Percentiles rank a stretch among this genome's conserved stretches.
phyloP scores from a whole-genome alignment of 2,113 vertebrate species.

The Parus major region DNA sequence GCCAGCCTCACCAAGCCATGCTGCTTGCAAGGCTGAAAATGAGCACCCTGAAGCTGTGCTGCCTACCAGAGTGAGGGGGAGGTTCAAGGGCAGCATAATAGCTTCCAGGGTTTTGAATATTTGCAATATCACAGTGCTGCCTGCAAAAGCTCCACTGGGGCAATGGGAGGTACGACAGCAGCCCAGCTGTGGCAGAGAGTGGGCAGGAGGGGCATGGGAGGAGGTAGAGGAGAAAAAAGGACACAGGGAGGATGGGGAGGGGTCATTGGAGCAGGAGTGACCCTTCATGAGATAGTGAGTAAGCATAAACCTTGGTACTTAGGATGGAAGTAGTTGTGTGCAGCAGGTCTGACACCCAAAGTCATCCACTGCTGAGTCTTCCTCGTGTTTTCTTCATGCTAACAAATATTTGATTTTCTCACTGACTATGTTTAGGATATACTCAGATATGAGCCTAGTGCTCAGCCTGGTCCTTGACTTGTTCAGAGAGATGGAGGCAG shows the following conservation, averaged over 20 bases:
- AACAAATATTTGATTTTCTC: neutral
- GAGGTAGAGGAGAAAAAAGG: neutral
- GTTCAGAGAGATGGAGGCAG: neutral
- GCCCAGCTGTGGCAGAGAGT: neutral
- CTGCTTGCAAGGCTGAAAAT: neutral
- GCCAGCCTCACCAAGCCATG: neutral
- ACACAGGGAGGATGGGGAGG: neutral
- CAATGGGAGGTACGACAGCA: fast-evolving
- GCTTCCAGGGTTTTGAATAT: neutral
- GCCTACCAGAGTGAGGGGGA: neutral
- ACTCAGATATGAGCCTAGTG: neutral
- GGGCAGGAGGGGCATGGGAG: neutral
- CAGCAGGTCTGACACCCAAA: neutral
- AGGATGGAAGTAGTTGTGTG: neutral
- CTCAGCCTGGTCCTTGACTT: neutral
- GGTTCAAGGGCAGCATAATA: neutral
- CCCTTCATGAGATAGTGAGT: neutral
- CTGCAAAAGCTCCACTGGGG: neutral
- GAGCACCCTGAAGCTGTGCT: neutral
- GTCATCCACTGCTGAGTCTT: neutral
- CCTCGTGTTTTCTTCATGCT: neutral
- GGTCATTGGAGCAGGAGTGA: neutral
- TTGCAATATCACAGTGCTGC: neutral
- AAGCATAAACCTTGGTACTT: neutral
- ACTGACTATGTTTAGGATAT: neutral